Evolutionary conservation across 2,113 vertebrate genomes (phyloP), one percentile per base, ranked within the genome.

Genomic region (Lamprologus speciosus): DNA sequence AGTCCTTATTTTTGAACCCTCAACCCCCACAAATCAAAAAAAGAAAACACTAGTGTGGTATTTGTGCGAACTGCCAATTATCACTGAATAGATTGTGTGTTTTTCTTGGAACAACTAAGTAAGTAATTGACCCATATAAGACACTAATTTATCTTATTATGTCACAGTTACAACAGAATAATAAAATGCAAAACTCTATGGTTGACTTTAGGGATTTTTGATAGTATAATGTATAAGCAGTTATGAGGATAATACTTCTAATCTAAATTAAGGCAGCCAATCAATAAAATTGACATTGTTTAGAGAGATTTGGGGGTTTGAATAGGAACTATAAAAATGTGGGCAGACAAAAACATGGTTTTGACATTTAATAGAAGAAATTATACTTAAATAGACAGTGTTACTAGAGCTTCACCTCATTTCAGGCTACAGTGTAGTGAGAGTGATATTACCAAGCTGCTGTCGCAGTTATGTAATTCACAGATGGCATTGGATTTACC

Each of bases 401-500:
- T 42, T 60, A 79, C 17, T 42, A 55, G 65, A 70, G 42, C 23
- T 85, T 88, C 45, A 23, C 33, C 42, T 80, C 54, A 78, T 70
- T 80, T 57, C 33, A 81, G 31, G 79, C 28, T 68, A 10, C n/a
- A 21, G 51, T 78, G 47, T 82, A 60, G 91, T 81, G 16, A 83
- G 50, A 58, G 37, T 40, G 83, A 86, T 85, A 60, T 75, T 80
- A 87, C 16, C 83, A 90, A 85, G 87, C 88, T 90, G 73, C 47
- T 83, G 50, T 60, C 3, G 19, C 60, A 23, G 73, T 91, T 92
- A 89, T 37, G 80, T 91, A 89, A 93, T 26, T 31, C 82, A 84
- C 90, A 91, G 86, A 92, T 91, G 92, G 80, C 4, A 6, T 40
- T 45, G 60, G 75, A 79, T 85, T 83, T 70, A 91, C 75, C 88